A percentile compares a stretch with the other conserved stretches of the same genome.
Conservation (phyloP, 2,888 invertebrate genomes). For the Octonoba sinensis region DNA sequence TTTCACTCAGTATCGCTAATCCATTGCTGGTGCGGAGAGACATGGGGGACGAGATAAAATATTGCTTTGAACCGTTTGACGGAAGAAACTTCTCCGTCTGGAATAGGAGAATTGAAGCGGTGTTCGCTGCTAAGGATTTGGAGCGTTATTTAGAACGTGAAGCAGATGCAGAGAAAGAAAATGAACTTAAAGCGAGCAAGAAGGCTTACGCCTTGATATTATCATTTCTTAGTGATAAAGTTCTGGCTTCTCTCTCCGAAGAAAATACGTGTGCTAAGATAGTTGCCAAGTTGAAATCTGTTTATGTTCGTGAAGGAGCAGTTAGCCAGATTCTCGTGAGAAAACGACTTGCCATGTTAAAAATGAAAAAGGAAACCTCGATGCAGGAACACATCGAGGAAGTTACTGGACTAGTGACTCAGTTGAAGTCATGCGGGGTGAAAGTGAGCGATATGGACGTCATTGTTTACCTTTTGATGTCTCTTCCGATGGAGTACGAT, state of each 20-base stretch:
- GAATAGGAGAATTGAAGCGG: no score
- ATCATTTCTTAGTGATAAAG: slow-evolving; percentile 11
- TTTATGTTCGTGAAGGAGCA: slow-evolving; percentile 5
- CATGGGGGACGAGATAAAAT: not conserved
- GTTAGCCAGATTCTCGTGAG: slow-evolving; percentile 2
- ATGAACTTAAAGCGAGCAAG: slow-evolving; percentile 4
- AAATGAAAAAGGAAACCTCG: not conserved
- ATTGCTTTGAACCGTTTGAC: slow-evolving; percentile 15
- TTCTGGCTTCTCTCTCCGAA: slow-evolving; percentile 9
- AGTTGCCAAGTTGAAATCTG: not conserved
- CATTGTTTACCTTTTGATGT: slow-evolving; percentile 2
- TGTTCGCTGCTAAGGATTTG: not conserved
- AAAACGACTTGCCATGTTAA: not conserved
- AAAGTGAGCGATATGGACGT: not conserved
- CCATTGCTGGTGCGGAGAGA: no score
- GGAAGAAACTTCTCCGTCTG: not conserved
- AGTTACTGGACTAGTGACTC: not conserved
- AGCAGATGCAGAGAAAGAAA: slow-evolving; percentile 15
- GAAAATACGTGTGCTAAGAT: slow-evolving; percentile 12
- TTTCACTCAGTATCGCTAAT: no score
- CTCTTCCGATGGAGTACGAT: no score
- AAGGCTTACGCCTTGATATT: slow-evolving; percentile 17
- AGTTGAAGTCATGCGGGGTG: not conserved
- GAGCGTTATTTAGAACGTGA: not conserved
- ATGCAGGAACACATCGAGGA: slow-evolving; percentile 21